Base-by-base conservation (phyloP, 2,797 vertebrate genomes). In the Enteromius fasciolatus region DNA sequence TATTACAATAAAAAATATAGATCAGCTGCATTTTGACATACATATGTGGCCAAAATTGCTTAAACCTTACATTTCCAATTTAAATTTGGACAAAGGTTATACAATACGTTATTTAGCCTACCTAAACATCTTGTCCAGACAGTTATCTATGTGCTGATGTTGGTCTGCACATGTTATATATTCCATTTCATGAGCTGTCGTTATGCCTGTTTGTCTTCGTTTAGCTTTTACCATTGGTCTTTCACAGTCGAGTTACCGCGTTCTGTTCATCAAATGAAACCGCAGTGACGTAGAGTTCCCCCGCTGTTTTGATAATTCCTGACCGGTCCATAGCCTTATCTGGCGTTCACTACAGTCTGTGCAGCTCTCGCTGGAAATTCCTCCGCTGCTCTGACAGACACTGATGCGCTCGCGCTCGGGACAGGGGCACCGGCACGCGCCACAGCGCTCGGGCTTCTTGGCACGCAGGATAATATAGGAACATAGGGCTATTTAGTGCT, bases 321-420 rank as follows among this genome's bases (percentile, higher is more conserved):
- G 61, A 54, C 72, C 33, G 33, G 31, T 67, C 33, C 70, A 50
- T 50, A 66, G 57, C 61, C 33, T 54, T 50, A 63, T 74, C 57
- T 31, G 59, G 46, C 59, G 11, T 54, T 14, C 31, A 54, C 59
- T 41, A 11, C 20, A 28, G 46, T 50, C n/a, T n/a, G 70, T 66
- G 59, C 44, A 50, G 39, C 78, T 72, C 80, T 64, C 81, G 66
- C 68, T 86, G 89, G 87, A 86, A 25, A 93, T 93, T 92, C 89
- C 89, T 89, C 87, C 81, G 83, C 86, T 91, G 83, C 31, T 81
- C 83, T 44, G 41, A 67, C 70, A 64, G 61, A 70, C 76, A 66
- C 90, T 87, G 89, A 91, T 87, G 91, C 88, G 92, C 90, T 90
- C 41, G 73, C 63, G 81, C 81, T 90, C 88, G 79, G 86, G 92